These are phyloP conservation scores for Rhabdomys pumilio DNA, from an alignment of 2,797 vertebrate genomes.

Conservation along the genomic window DNA sequence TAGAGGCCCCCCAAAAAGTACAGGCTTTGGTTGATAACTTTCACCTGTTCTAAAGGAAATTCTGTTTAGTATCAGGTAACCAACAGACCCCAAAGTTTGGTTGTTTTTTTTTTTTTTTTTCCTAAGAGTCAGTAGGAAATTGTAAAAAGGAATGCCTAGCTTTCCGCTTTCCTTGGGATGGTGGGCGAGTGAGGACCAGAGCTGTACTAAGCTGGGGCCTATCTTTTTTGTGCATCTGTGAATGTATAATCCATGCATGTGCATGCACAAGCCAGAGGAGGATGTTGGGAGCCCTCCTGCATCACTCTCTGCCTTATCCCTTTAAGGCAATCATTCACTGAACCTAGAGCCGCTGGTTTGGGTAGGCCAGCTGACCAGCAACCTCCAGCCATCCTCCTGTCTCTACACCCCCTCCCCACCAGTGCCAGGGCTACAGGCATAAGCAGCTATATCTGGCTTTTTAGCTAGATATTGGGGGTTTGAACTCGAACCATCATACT, in stretches of 20 bases:
- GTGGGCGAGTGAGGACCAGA: background rate
- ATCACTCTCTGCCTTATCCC: background rate
- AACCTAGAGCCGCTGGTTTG: background rate
- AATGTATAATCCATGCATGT: background rate
- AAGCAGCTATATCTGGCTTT: background rate
- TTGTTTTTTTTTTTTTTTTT: background rate
- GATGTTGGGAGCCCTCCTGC: background rate
- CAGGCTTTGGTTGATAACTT: slow-evolving; percentile 82
- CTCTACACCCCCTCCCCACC: background rate
- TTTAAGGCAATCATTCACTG: background rate
- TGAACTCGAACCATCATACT: background rate
- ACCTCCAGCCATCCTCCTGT: background rate
- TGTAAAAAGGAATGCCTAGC: slow-evolving; percentile 48
- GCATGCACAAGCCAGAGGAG: background rate
- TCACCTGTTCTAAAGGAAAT: slow-evolving; percentile 79
- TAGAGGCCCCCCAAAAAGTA: slow-evolving; percentile 69
- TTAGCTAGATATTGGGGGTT: background rate
- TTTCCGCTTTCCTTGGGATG: background rate
- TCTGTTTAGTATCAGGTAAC: slow-evolving; percentile 79
- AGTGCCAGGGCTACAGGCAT: background rate
- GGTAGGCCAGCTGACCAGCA: background rate
- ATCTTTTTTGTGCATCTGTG: background rate
- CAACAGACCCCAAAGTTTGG: slow-evolving; percentile 39
- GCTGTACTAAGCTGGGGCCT: background rate
- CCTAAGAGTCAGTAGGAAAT: slow-evolving; percentile 46